Conservation (phyloP, 2,113 vertebrate genomes). For the Lota lota region DNA sequence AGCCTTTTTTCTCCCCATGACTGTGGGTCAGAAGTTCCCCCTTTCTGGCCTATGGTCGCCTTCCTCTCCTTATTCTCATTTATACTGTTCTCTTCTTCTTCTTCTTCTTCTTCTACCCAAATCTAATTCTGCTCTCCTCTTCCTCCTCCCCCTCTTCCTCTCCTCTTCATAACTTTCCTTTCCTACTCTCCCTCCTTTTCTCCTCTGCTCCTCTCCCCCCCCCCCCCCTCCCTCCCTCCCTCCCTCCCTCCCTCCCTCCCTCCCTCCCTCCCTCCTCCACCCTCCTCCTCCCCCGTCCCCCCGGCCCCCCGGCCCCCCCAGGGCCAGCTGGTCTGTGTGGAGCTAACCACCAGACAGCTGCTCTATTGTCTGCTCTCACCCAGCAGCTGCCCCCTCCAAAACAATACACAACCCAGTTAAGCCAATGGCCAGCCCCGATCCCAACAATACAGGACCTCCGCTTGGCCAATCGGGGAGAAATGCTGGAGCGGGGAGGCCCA, state of each 20-base stretch:
- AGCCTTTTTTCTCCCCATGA: conserved; percentile 87
- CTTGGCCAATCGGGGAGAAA: conserved; percentile 83
- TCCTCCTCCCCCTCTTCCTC: conserved; percentile 30
- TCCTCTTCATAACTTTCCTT: conserved; percentile 57
- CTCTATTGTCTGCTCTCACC: conserved; percentile 98
- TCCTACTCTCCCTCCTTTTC: conserved; percentile 8
- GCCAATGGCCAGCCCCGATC: conserved; percentile 79
- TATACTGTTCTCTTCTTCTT: conserved; percentile 31
- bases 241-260: conserved; percentile 24
- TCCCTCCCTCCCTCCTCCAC: conserved; percentile 41
- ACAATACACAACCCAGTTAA: conserved; percentile 85
- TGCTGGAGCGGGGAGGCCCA: conserved; percentile 69
- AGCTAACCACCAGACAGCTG: conserved; percentile 98
- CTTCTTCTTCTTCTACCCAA: conserved; percentile 36
- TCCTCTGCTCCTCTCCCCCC: conserved; percentile 9
- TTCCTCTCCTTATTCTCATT: conserved; percentile 10
- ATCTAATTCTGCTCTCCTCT: conserved; percentile 37
- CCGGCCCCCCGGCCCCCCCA: conserved; percentile 34
- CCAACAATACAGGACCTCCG: conserved; percentile 87
- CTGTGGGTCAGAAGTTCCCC: conserved; percentile 97
- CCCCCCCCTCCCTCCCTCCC: conserved; percentile 30
- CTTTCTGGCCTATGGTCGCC: conserved; percentile 86
- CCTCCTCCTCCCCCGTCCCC: conserved; percentile 21
- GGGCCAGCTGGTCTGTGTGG: conserved; percentile 97
- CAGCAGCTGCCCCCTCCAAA: conserved; percentile 83